phyloP scores from a whole-genome alignment of 2,888 invertebrate species.

The Lasioglossum villosulum region DNA sequence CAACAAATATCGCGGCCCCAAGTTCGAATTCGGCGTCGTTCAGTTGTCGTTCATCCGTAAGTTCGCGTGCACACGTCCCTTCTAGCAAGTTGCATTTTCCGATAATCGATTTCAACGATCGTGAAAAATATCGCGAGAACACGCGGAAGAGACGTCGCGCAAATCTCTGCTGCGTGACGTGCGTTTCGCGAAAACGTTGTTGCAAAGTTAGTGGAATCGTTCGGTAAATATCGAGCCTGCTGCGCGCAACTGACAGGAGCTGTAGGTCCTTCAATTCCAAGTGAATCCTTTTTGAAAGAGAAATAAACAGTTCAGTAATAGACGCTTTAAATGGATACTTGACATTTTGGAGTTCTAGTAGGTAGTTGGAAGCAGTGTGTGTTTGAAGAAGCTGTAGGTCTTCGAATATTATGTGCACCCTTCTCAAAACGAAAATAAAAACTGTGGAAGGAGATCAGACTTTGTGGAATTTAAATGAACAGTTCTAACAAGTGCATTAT shows the following conservation, averaged over 20 bases:
- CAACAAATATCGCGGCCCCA: slow-evolving; percentile 75
- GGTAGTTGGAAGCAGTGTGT: too few species aligned
- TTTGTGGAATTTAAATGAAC: not conserved
- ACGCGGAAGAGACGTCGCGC: not conserved
- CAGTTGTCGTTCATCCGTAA: slow-evolving; percentile 60
- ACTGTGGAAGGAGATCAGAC: too few species aligned
- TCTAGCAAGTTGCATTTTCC: not conserved
- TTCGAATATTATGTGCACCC: too few species aligned
- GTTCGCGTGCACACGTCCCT: slow-evolving; percentile 40
- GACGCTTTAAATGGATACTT: not conserved
- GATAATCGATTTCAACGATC: not conserved
- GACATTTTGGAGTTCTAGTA: not conserved
- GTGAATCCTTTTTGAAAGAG: not conserved
- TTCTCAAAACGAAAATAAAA: too few species aligned
- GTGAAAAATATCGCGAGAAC: not conserved
- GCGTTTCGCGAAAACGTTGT: not conserved
- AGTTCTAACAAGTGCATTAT: not conserved
- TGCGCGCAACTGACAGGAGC: not conserved
- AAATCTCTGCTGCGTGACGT: not conserved
- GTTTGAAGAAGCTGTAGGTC: too few species aligned
- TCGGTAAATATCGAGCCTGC: not conserved
- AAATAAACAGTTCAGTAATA: not conserved
- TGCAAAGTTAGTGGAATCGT: not conserved
- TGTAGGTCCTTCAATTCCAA: not conserved
- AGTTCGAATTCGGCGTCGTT: slow-evolving; percentile 56